A percentile compares a stretch with the other conserved stretches of the same genome.
phyloP scores from a whole-genome alignment of 2,888 invertebrate genomes.

The Harpagoxenus sublaevis region DNA sequence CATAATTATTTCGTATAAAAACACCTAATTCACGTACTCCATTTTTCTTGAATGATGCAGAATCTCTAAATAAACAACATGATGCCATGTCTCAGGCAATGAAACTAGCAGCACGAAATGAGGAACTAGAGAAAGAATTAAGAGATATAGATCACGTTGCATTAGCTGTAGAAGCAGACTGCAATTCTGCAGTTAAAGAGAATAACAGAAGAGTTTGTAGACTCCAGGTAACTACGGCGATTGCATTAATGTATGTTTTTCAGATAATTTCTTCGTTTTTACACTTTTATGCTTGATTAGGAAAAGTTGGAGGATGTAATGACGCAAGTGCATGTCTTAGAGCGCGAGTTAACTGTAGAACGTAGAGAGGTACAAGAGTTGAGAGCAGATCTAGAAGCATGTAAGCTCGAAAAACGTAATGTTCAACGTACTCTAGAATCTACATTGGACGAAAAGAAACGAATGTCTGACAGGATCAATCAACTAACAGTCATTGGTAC shows the following conservation, averaged over 20 bases:
- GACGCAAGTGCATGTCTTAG: constrained; percentile 86
- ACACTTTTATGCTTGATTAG: constrained; percentile 75
- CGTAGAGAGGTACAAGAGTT: constrained; percentile 86
- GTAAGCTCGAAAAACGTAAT: constrained; percentile 88
- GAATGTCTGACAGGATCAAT: constrained; percentile 88
- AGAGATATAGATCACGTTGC: constrained; percentile 92
- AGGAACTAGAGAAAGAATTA: constrained; percentile 90
- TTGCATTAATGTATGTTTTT: constrained; percentile 71
- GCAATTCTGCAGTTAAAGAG: constrained; percentile 90
- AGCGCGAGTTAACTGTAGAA: constrained; percentile 86
- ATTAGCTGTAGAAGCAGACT: constrained; percentile 92
- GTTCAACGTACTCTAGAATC: constrained; percentile 88
- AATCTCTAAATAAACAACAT: constrained; percentile 90
- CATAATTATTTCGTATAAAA: constrained; percentile 4
- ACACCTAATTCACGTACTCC: not conserved
- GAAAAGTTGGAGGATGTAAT: constrained; percentile 86
- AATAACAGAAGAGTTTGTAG: constrained; percentile 87
- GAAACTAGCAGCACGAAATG: constrained; percentile 91
- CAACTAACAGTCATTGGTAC: constrained; percentile 89
- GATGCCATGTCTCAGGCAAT: constrained; percentile 93
- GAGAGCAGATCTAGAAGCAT: constrained; percentile 86
- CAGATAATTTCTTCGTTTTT: not conserved
- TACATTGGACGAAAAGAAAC: constrained; percentile 88
- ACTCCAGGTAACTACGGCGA: constrained; percentile 76
- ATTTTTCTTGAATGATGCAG: constrained; percentile 77